phyloP scores from a whole-genome alignment of 1,140 invertebrate species.

The Eueides isabella region DNA sequence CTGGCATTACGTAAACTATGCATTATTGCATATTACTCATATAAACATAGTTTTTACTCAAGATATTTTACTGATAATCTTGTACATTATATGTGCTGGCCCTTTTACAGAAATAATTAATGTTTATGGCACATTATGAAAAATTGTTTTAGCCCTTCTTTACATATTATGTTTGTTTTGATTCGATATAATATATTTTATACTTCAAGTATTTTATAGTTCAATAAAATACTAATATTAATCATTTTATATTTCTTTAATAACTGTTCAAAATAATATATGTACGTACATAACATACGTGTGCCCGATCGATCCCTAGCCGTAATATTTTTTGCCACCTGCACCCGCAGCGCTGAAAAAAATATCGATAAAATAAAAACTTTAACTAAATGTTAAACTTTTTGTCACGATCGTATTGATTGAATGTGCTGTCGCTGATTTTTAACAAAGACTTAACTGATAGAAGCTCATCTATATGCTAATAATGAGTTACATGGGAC shows the following conservation, averaged over 20 bases:
- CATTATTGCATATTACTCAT: slow-evolving; percentile 5
- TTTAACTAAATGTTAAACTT: slow-evolving; percentile 48
- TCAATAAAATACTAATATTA: neutral
- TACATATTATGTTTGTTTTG: no score
- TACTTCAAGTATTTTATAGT: no score
- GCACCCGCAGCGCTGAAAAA: slow-evolving; percentile 61
- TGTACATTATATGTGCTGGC: neutral
- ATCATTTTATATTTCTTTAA: neutral
- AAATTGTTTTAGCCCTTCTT: neutral
- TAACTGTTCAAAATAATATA: slow-evolving; percentile 18
- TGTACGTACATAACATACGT: slow-evolving; percentile 17
- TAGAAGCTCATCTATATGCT: slow-evolving; percentile 79
- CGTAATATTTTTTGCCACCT: slow-evolving; percentile 61
- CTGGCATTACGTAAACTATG: slow-evolving; percentile 17
- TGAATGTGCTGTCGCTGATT: slow-evolving; percentile 79
- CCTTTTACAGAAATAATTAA: neutral
- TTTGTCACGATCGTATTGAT: slow-evolving; percentile 75
- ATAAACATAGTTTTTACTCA: slow-evolving; percentile 19
- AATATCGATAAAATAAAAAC: slow-evolving; percentile 62
- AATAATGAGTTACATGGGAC: slow-evolving; percentile 67
- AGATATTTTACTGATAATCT: neutral
- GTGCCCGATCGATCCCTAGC: slow-evolving; percentile 15
- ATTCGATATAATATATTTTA: no score
- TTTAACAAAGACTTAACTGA: slow-evolving; percentile 76
- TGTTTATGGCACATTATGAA: neutral